Conservation (phyloP, 2,113 vertebrate genomes). For the Romanogobio albipinnatus region DNA sequence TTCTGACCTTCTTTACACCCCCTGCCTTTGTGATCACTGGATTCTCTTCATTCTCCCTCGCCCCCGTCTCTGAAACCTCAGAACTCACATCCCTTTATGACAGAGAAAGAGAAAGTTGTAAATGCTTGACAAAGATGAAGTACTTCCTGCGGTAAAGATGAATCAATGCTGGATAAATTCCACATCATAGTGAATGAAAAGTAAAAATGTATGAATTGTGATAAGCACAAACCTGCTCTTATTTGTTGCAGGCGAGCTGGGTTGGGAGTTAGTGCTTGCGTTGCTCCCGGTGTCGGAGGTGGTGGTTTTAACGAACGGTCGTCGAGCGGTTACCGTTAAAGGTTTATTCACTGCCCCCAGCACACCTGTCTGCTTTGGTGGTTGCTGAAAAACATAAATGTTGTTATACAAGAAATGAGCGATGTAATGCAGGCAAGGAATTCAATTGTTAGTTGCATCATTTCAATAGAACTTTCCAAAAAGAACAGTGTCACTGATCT, state of each 20-base stretch:
- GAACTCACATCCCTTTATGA: slow-evolving; percentile 79
- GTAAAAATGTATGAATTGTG: background rate
- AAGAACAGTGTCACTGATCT: background rate
- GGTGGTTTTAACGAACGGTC: slow-evolving; percentile 85
- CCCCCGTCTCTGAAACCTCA: slow-evolving; percentile 84
- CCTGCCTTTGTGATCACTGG: slow-evolving; percentile 88
- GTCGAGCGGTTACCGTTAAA: slow-evolving; percentile 89
- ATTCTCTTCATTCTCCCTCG: slow-evolving; percentile 96
- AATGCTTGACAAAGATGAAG: background rate
- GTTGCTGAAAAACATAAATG: slow-evolving; percentile 39
- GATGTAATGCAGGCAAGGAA: background rate
- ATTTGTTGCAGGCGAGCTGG: slow-evolving; percentile 83
- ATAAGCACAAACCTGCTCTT: slow-evolving; percentile 83
- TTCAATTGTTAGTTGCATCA: background rate
- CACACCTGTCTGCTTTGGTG: slow-evolving; percentile 92
- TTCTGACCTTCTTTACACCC: slow-evolving; percentile 82
- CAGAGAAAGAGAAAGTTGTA: background rate
- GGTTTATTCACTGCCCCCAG: slow-evolving; percentile 94
- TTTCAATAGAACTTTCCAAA: background rate
- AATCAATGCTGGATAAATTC: background rate
- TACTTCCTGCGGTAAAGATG: background rate
- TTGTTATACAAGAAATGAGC: background rate
- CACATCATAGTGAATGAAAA: background rate
- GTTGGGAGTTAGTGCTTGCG: slow-evolving; percentile 85
- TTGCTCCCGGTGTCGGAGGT: slow-evolving; percentile 85